Evolutionary conservation across 2,888 invertebrate species (phyloP), one percentile per base, ranked within the genome.

Genomic region (Embidobia sp.): DNA sequence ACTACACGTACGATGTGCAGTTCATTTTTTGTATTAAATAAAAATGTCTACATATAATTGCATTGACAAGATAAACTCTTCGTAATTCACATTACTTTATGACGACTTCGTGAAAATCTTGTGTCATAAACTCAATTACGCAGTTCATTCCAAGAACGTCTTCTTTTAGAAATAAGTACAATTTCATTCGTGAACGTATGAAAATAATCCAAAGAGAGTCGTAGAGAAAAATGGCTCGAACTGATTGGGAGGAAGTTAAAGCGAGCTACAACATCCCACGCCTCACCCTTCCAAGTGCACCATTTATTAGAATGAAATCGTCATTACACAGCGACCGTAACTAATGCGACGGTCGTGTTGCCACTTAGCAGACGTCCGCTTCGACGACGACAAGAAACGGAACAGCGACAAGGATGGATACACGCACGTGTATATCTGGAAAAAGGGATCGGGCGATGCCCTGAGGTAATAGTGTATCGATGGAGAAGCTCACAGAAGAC

Each of bases 241-340:
- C 18, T 63, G 72, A 64, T 73, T 46, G 64, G 35, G 48, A 46
- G 10, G 48, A 29, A 46, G 64, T 63, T 37, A 51, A 33, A 53
- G 18, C 18, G 37, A 74, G 59, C 61, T 66, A 7, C 7, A 67
- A 63, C 77, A 72, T 72, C 80, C 80, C 69, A 79, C 78, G 73
- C 77, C 27, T 76, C 61, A 35, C 69, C 63, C 67, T 67, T 64
- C 55, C 67, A 61, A 74, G 76, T 67, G 72, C 70, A 70, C 64
- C 79, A 73, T 80, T 80, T 79, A 80, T 78, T 81, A 78, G 76
- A 83, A 82, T 80, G 82, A 81, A 81, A 81, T 81, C 80, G 80
- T 80, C 81, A 80, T 81, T 81, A 81, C 74, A 35, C 75, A 44
- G 55, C 76, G 73, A 48, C 61, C 75, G 78, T 80, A 79, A 81